These are phyloP conservation scores for Torymus tubicola DNA, from an alignment of 2,888 invertebrate genomes.

Conservation along the genomic window DNA sequence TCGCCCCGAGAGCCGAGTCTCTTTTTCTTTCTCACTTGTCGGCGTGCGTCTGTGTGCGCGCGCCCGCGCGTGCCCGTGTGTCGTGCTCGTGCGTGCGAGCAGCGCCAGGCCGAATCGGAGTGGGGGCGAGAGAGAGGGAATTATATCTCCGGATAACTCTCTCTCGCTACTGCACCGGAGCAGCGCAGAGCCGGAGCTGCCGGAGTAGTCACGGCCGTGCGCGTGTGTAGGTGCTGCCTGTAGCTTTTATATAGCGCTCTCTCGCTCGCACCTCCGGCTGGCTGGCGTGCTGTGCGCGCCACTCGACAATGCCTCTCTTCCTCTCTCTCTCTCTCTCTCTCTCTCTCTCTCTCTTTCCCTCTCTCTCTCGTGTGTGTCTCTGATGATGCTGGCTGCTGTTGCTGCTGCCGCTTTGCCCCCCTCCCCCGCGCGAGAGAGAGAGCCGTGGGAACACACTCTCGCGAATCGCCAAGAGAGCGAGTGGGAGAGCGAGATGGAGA, in stretches of 20 bases:
- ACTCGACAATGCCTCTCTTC: not conserved
- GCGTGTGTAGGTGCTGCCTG: not conserved
- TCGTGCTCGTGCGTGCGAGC: slow-evolving; percentile 11
- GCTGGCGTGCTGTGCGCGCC: slow-evolving; percentile 23
- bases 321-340: slow-evolving; percentile 4
- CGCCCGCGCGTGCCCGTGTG: not conserved
- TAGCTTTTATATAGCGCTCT: slow-evolving; percentile 5
- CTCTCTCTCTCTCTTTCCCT: slow-evolving; percentile 12
- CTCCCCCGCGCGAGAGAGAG: not conserved
- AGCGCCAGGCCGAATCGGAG: slow-evolving; percentile 28
- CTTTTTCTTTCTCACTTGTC: slow-evolving; percentile 13
- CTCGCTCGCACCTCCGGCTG: slow-evolving; percentile 7
- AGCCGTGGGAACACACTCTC: slow-evolving; percentile 49
- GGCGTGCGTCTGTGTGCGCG: too few relatives aligned
- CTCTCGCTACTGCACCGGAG: not conserved
- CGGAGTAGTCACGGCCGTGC: not conserved
- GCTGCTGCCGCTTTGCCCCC: not conserved
- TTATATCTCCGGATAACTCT: slow-evolving; percentile 25
- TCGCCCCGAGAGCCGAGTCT: slow-evolving; percentile 42
- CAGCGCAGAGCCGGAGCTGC: too few relatives aligned
- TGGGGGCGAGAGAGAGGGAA: slow-evolving; percentile 19
- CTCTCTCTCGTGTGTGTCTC: slow-evolving; percentile 10
- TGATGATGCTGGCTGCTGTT: too few relatives aligned
- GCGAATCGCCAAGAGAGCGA: slow-evolving; percentile 14
- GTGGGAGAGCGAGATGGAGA: slow-evolving; percentile 9